These are phyloP conservation scores for Polypedilum pembai DNA, from an alignment of 1,140 invertebrate genomes.

Conservation along the genomic window DNA sequence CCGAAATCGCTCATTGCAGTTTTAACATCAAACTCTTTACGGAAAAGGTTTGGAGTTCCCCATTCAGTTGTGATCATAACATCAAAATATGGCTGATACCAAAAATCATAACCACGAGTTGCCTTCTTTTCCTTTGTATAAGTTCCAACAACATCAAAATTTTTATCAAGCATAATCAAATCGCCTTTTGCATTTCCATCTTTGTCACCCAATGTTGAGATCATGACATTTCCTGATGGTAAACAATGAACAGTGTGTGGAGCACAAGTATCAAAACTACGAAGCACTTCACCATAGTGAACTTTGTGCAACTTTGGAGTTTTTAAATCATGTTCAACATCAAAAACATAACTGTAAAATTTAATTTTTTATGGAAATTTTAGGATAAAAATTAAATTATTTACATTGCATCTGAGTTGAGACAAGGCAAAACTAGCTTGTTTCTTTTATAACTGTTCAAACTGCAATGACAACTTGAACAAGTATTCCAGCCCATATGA, in stretches of 20 bases:
- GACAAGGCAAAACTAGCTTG: slow-evolving; percentile 71
- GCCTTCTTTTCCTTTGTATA: slow-evolving; percentile 59
- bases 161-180: slow-evolving; percentile 83
- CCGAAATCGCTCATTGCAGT: slow-evolving; percentile 69
- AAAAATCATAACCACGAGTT: slow-evolving; percentile 76
- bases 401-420: slow-evolving; percentile 62
- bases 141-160: slow-evolving; percentile 57
- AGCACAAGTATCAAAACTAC: slow-evolving; percentile 60
- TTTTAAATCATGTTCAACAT: slow-evolving; percentile 63
- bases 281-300: slow-evolving; percentile 65
- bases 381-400: neutral
- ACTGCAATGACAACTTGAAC: slow-evolving; percentile 69
- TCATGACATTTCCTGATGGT: slow-evolving; percentile 85
- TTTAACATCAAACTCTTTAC: slow-evolving; percentile 61
- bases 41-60: slow-evolving; percentile 79
- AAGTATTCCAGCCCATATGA: slow-evolving; percentile 94
- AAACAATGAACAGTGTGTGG: slow-evolving; percentile 94
- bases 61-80: slow-evolving; percentile 87
- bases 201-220: slow-evolving; percentile 83
- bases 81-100: slow-evolving; percentile 94
- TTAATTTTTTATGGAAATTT: too few relatives aligned
- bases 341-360: slow-evolving; percentile 66
- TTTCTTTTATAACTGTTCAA: slow-evolving; percentile 52
- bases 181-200: slow-evolving; percentile 74
- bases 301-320: slow-evolving; percentile 52